A percentile compares a stretch with the other conserved stretches of the same genome.
Evolutionary conservation across 2,797 vertebrate genomes (phyloP).

Genomic region (Jordanella pulchra): DNA sequence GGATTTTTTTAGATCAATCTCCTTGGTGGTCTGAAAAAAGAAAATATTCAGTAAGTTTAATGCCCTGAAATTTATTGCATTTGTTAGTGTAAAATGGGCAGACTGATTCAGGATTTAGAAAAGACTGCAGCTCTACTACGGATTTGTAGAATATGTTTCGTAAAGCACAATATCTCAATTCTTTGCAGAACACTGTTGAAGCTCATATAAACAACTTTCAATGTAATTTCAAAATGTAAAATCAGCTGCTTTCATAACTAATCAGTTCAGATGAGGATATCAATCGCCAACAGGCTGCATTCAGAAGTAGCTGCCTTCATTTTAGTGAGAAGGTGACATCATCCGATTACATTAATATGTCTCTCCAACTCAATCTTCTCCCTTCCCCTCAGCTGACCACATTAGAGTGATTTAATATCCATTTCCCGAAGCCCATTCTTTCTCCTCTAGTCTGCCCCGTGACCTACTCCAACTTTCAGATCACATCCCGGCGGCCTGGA

Average conservation of each 20-base stretch:
- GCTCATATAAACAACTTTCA: neutral
- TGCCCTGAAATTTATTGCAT: no score
- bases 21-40: neutral
- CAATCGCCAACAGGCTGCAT: neutral
- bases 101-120: neutral
- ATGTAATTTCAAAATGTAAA: neutral
- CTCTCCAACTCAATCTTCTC: constrained; percentile 10
- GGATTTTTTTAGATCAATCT: neutral
- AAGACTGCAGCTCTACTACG: neutral
- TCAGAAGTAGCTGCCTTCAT: constrained; percentile 8
- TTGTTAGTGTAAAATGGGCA: neutral
- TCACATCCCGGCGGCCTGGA: constrained; percentile 27
- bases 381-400: constrained; percentile 25
- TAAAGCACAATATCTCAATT: neutral
- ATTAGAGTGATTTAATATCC: constrained; percentile 50
- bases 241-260: neutral
- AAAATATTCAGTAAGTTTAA: neutral
- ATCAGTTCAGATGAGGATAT: neutral
- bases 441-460: constrained; percentile 11
- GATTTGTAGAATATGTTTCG: neutral
- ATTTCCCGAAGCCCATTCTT: constrained; percentile 28
- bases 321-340: constrained; percentile 38
- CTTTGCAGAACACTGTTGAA: neutral
- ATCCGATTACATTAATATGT: constrained; percentile 32
- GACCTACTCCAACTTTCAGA: constrained; percentile 38